These are phyloP conservation scores for Takifugu ocellatus DNA, from an alignment of 2,797 vertebrate genomes.

Conservation along the genomic window DNA sequence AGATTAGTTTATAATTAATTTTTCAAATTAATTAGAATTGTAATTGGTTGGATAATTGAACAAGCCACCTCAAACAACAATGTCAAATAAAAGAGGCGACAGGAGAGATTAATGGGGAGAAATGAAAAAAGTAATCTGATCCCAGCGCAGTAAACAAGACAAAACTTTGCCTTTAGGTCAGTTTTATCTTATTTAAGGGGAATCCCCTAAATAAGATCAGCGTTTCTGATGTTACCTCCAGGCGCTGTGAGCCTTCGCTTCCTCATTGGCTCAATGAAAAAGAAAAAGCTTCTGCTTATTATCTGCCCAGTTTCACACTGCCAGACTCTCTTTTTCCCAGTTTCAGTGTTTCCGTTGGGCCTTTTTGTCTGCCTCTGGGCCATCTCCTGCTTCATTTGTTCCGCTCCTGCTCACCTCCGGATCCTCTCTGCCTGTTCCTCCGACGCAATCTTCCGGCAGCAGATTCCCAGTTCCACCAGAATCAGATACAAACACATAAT, in stretches of 20 bases:
- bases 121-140: background rate
- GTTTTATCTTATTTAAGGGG: too few species aligned
- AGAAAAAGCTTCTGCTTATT: background rate
- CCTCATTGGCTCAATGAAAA: background rate
- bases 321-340: background rate
- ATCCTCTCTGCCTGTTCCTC: too few species aligned
- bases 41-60: background rate
- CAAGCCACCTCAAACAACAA: conserved; percentile 2
- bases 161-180: too few species aligned
- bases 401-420: too few species aligned
- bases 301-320: background rate
- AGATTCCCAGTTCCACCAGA: too few species aligned
- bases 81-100: too few species aligned
- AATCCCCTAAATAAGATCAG: too few species aligned
- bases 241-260: too few species aligned
- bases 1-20: conserved; percentile 1
- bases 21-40: conserved; percentile 8
- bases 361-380: background rate
- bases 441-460: too few species aligned
- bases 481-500: conserved; percentile 5
- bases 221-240: too few species aligned
- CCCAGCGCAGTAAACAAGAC: background rate
- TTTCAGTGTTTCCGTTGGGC: background rate
- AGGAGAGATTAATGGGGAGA: background rate
- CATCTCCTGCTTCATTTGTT: background rate